Evolutionary conservation across 2,113 vertebrate species (phyloP), one percentile per base, ranked within the genome.

Genomic region (Caranx ignobilis): DNA sequence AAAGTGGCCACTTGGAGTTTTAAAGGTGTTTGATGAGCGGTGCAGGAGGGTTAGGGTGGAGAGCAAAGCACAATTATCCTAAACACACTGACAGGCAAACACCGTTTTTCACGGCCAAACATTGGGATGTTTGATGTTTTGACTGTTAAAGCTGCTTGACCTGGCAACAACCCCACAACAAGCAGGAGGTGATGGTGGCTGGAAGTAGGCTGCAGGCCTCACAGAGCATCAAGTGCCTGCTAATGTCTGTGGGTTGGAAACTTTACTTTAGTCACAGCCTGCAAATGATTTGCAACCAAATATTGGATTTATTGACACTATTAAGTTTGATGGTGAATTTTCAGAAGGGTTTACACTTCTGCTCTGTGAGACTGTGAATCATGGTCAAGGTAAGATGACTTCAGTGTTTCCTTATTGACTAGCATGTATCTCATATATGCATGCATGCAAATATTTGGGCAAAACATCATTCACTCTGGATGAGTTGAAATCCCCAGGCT

Each of bases 401-500:
- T 48, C 2, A 64, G 69, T 52, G 2, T 52, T 71, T 63, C 26
- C 41, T 35, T 31, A 11, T 48, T 32, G 34, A 57, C 10, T 19
- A 45, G 11, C 48, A 37, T 16, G 21, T 26, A 32, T 69, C 70
- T 83, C 65, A 69, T 61, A 71, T 77, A 3, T 37, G 7, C 35
- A 45, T 34, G 43, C 55, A 57, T 76, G 61, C 82, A 62, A 72
- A 59, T 54, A 70, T 39, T 57, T 65, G 35, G 48, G 41, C 50
- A 65, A 67, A 70, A 16, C 71, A 61, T 21, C 34, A 50, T 65
- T 57, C 15, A 15, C 56, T 62, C 2, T 72, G 57, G 41, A 54
- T 65, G 56, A 57, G 1, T 54, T 47, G 37, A 70, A 74, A 48
- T 60, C 54, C 26, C 16, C 39, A 34, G 73, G 57, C 34, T 39